A percentile compares a stretch with the other conserved stretches of the same genome.
These are phyloP conservation scores for Ophthalmotilapia sp. DNA, from an alignment of 2,113 vertebrate species.

Conservation along the genomic window DNA sequence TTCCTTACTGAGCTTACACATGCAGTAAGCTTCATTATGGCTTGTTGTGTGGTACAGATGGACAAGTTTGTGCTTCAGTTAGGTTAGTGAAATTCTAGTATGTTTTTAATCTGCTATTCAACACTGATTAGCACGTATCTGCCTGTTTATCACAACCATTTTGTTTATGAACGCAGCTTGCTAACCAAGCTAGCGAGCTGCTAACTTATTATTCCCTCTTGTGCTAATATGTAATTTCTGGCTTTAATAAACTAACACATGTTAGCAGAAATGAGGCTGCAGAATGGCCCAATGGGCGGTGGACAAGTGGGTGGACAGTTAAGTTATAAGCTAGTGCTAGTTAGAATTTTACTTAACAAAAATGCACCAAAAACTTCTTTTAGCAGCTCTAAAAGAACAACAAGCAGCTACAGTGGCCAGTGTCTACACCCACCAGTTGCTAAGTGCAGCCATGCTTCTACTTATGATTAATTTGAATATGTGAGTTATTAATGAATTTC, in stretches of 20 bases:
- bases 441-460: background rate
- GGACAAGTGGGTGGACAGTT: background rate
- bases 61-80: background rate
- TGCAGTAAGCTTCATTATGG: background rate
- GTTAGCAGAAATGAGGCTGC: background rate
- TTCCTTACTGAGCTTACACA: background rate
- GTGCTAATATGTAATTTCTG: background rate
- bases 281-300: background rate
- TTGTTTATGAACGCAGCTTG: background rate
- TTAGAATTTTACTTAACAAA: background rate
- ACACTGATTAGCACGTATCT: background rate
- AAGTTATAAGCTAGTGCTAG: background rate
- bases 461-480: background rate
- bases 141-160: background rate
- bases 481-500: background rate
- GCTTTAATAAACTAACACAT: fast-evolving
- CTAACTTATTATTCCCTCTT: background rate
- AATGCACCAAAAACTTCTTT: background rate
- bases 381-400: background rate
- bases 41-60: background rate
- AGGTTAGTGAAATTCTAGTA: background rate
- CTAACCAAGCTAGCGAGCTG: background rate
- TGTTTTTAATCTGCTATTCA: background rate
- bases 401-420: background rate
- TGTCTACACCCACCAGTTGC: background rate